Evolutionary conservation across 2,888 invertebrate species (phyloP), one percentile per base, ranked within the genome.

Genomic region (Podabrus alpinus): DNA sequence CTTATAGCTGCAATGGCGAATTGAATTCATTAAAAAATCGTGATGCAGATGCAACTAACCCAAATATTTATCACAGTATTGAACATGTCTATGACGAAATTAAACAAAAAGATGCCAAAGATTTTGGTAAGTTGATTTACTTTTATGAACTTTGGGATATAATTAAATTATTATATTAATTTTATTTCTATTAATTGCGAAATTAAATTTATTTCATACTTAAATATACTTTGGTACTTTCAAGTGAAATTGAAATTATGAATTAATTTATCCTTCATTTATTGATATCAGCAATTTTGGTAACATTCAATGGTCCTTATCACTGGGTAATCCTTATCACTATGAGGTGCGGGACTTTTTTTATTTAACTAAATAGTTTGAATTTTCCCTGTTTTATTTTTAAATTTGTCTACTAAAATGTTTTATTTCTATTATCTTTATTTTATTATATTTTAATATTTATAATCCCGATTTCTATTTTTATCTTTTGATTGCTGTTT

Each of bases 1-100:
- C 77, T 7, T 71, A 74, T 75, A 75, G 74, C 7, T 29, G 69
- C 10, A 75, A 73, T 61, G 94, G 93, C 83, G 93, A 93, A 84
- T 91, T 94, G 79, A 90, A 91, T 25, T 89, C 91, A 2, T 85
- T 93, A 79, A 97, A 97, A 86, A 96, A 96, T 84, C 90, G 92
- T 80, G 95, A 95, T 81, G 96, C 96, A 0, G 96, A 97, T 85
- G 89, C 92, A 25, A 94, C 94, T 10, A 97, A 97, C 88, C 96
- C 96, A 0, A 95, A 94, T 83, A 90, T 95, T 71, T 97, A 96
- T 84, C 93, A 96, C 81, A 93, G 93, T 80, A 93, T 95, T 68
- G 96, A 96, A 81, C 96, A 96, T 83, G 92, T 96, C 0, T 97
- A 97, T 83, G 96, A 95, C 85, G 96, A 96, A 87, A 96, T 97